A percentile compares a stretch with the other conserved stretches of the same genome.
phyloP scores from a whole-genome alignment of 2,888 invertebrate species.

The Drosophila leonis region DNA sequence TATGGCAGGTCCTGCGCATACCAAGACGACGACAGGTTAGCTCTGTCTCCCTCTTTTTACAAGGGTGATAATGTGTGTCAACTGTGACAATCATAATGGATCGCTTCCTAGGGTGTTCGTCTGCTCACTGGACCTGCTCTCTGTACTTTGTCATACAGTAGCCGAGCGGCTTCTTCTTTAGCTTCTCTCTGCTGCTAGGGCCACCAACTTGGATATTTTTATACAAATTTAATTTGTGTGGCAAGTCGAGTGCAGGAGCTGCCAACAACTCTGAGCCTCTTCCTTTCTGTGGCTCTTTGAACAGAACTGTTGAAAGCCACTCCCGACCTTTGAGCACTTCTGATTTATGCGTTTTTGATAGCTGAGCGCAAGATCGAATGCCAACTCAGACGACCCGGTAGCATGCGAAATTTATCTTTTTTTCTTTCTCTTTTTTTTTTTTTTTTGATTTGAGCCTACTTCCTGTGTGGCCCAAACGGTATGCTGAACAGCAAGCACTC shows the following conservation, averaged over 20 bases:
- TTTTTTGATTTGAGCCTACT: slow-evolving; percentile 43
- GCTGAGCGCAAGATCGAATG: slow-evolving; percentile 36
- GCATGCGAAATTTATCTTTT: slow-evolving; percentile 58
- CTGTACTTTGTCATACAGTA: slow-evolving; percentile 71
- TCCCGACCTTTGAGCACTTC: slow-evolving; percentile 38
- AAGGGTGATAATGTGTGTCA: slow-evolving; percentile 79
- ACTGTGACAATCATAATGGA: slow-evolving; percentile 82
- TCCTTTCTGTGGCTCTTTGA: slow-evolving; percentile 59
- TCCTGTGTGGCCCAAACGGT: slow-evolving; percentile 68
- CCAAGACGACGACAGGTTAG: slow-evolving; percentile 66
- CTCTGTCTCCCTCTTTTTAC: slow-evolving; percentile 30
- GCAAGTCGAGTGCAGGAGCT: slow-evolving; percentile 48
- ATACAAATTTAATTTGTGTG: slow-evolving; percentile 79
- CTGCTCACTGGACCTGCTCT: slow-evolving; percentile 30
- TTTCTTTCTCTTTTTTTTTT: not conserved
- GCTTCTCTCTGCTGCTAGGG: slow-evolving; percentile 41
- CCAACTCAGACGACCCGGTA: slow-evolving; percentile 28
- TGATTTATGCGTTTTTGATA: slow-evolving; percentile 83
- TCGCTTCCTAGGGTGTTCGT: slow-evolving; percentile 48
- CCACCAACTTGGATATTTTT: slow-evolving; percentile 82
- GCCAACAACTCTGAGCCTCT: slow-evolving; percentile 20
- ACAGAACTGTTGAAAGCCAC: slow-evolving; percentile 76
- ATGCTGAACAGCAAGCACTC: slow-evolving; percentile 20
- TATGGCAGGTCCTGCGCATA: slow-evolving; percentile 24
- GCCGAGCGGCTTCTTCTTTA: slow-evolving; percentile 68